Evolutionary conservation across 2,113 vertebrate genomes (phyloP).

Genomic region (Tyto alba): DNA sequence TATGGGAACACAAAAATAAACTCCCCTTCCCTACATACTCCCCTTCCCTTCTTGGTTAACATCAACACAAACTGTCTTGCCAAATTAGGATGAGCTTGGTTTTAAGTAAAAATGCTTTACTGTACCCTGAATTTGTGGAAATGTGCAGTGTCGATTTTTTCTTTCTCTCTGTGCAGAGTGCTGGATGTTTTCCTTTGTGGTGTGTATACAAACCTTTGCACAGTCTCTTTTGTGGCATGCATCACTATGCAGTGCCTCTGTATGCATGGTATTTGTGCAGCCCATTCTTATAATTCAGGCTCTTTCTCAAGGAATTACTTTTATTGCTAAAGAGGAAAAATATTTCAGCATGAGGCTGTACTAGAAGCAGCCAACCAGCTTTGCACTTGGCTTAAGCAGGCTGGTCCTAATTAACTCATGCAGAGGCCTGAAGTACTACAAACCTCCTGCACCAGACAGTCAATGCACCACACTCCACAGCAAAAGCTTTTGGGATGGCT

Average conservation of each 20-base stretch:
- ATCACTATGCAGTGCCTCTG: background rate
- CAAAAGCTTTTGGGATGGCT: background rate
- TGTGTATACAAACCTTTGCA: background rate
- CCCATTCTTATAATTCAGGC: background rate
- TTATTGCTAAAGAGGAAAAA: background rate
- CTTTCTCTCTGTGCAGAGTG: background rate
- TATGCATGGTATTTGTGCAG: background rate
- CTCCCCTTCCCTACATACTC: background rate
- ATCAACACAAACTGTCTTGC: background rate
- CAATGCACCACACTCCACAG: background rate
- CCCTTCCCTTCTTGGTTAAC: background rate
- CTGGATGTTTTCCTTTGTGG: background rate
- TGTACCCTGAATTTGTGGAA: background rate
- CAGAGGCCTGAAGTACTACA: background rate
- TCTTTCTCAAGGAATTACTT: background rate
- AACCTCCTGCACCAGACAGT: background rate
- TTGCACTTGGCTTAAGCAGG: background rate
- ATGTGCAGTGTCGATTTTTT: background rate
- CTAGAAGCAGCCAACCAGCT: background rate
- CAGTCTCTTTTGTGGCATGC: background rate
- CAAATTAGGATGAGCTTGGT: background rate
- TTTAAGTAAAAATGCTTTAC: background rate
- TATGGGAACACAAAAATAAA: background rate
- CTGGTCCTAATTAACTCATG: background rate
- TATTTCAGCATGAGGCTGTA: background rate